Conservation (phyloP, 2,797 vertebrate genomes). For the Tokudaia muenninki region DNA sequence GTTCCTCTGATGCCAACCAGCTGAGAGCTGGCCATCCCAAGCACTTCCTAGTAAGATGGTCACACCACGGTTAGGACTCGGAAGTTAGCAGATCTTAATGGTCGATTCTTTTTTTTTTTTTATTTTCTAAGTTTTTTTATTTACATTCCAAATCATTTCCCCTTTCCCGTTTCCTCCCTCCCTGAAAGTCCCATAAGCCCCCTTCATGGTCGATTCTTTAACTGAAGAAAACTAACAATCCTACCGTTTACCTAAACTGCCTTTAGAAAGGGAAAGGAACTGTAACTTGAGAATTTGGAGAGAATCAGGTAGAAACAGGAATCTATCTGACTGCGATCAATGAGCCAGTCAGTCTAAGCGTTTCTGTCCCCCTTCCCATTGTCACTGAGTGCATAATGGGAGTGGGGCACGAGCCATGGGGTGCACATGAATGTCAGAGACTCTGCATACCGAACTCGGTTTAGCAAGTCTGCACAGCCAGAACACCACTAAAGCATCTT, state of each 20-base stretch:
- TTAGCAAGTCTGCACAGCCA: background rate
- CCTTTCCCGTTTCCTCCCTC: no score
- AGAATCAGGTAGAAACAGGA: conserved; percentile 11
- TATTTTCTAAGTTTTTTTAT: no score
- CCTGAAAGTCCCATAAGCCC: no score
- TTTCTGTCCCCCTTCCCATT: background rate
- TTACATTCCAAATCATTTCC: no score
- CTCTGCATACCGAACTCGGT: background rate
- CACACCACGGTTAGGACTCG: conserved; percentile 16
- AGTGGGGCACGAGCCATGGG: background rate
- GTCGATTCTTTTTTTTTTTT: background rate
- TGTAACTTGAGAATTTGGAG: background rate
- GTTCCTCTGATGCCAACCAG: conserved; percentile 12
- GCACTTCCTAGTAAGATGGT: background rate
- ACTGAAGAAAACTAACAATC: conserved; percentile 8
- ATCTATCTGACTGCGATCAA: background rate
- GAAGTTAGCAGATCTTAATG: background rate
- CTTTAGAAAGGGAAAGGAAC: conserved; percentile 22
- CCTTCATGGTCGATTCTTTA: background rate
- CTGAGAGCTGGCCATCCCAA: background rate
- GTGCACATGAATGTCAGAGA: background rate
- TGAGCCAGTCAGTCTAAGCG: background rate
- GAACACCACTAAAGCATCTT: background rate
- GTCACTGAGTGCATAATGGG: background rate
- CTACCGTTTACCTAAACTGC: conserved; percentile 7